Conservation (phyloP, 2,113 vertebrate species). For the Emydura subglobosa region DNA sequence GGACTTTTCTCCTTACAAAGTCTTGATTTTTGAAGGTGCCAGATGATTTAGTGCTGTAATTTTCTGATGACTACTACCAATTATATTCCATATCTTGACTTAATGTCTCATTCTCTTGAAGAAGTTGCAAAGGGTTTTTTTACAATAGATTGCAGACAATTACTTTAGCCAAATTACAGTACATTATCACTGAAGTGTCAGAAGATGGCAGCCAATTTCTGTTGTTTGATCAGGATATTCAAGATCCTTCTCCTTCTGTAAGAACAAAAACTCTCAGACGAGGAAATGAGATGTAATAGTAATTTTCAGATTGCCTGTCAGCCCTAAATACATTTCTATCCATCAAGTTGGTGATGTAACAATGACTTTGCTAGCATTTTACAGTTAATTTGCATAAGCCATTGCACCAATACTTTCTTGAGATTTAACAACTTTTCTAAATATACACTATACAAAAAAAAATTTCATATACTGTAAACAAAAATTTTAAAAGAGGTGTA, state of each 20-base stretch:
- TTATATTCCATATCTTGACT: constrained; percentile 21
- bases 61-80: constrained; percentile 52
- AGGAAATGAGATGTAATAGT: constrained; percentile 74
- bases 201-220: constrained; percentile 70
- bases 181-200: constrained; percentile 53
- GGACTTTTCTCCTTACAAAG: not conserved
- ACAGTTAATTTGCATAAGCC: constrained; percentile 69
- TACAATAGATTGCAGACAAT: constrained; percentile 41
- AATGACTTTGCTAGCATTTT: constrained; percentile 44
- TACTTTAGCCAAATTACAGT: constrained; percentile 48
- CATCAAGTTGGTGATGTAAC: constrained; percentile 66
- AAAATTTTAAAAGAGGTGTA: not conserved
- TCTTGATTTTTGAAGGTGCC: constrained; percentile 36
- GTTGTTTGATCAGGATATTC: constrained; percentile 68
- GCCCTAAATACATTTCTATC: constrained; percentile 68
- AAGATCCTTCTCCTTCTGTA: constrained; percentile 53
- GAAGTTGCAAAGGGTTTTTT: constrained; percentile 17
- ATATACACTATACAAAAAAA: not conserved
- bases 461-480: not conserved
- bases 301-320: constrained; percentile 79
- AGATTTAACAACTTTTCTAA: constrained; percentile 1
- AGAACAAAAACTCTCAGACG: constrained; percentile 53
- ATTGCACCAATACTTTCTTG: not conserved
- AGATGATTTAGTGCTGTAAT: constrained; percentile 59
- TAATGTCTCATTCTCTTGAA: constrained; percentile 21